phyloP scores from a whole-genome alignment of 2,888 invertebrate species.

The Leptinotarsa tumamoca region DNA sequence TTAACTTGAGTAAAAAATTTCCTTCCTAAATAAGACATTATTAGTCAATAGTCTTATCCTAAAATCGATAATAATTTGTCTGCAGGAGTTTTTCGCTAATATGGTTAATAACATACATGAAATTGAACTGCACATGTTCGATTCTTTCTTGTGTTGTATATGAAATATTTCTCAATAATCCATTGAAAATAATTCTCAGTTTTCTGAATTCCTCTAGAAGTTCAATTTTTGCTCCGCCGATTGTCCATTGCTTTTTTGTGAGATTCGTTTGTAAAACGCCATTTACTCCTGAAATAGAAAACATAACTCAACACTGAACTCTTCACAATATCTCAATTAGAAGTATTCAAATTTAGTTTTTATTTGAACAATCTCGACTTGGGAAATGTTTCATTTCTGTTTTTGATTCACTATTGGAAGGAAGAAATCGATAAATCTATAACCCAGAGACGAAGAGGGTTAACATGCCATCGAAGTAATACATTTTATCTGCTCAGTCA shows the following conservation, averaged over 20 bases:
- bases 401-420: no score
- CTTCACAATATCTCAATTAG: background rate
- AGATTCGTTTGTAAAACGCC: conserved; percentile 32
- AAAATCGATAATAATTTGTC: no score
- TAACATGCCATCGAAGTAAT: no score
- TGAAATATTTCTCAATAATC: conserved; percentile 70
- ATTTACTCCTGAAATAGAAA: conserved; percentile 30
- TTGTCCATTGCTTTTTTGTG: conserved; percentile 70
- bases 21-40: no score
- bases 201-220: conserved; percentile 72
- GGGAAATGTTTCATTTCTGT: no score
- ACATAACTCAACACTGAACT: background rate
- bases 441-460: no score
- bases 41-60: no score
- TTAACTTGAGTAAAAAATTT: no score
- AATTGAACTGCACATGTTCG: conserved; percentile 70
- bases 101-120: conserved; percentile 70
- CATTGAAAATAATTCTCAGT: conserved; percentile 78
- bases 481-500: no score
- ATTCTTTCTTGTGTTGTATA: conserved; percentile 60
- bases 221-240: conserved; percentile 70
- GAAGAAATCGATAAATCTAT: no score
- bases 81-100: background rate
- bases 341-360: background rate
- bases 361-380: background rate